Base-by-base conservation (phyloP, 2,888 invertebrate species). In the Netelia fuscicornis region DNA sequence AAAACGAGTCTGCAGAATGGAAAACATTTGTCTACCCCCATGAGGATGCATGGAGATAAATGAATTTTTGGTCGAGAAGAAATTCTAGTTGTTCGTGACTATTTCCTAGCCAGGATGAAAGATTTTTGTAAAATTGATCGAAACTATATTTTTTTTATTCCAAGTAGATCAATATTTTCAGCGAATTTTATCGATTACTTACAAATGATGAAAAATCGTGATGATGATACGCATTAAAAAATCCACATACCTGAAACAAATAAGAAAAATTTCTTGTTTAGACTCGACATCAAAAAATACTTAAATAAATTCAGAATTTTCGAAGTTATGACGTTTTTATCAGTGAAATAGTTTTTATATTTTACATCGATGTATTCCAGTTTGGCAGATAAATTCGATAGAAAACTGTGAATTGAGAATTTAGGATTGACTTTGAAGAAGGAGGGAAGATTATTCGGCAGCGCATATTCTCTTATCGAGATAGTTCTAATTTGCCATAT, bases 211-310 rank as follows among this genome's bases (percentile, higher is more conserved):
- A 20, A 11, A 13, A 42, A 52, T 11, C 52, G 25, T 13, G n/a
- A 54, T 17, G 11, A 30, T 8, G 48, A 17, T 23, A 68, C 17
- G 17, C 0, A 17, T 17, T 60, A 54, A 25, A 11, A 10, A 37
- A 62, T 72, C 52, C 52, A 62, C 70, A 11, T 79, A 83, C 83
- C 79, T 83, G 79, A 10, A 83, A 79, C 79, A 83, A 62, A 67
- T 1, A 75, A 30, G 52, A 2, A 42, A 37, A 71, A 25, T 52
- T 1, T 25, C 30, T 52, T 11, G 10, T 75, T 37, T 17, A 10
- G 1, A 11, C 11, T 9, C 52, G n/a, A 25, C 37, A n/a, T 11
- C 5, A 13, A 1, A 30, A 60, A 44, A 58, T 58, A 10, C 23
- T 65, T 13, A 65, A 42, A 65, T n/a, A 52, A 52, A 30, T 5